These are phyloP conservation scores for Philonicus albiceps DNA, from an alignment of 2,888 invertebrate species.

Conservation along the genomic window DNA sequence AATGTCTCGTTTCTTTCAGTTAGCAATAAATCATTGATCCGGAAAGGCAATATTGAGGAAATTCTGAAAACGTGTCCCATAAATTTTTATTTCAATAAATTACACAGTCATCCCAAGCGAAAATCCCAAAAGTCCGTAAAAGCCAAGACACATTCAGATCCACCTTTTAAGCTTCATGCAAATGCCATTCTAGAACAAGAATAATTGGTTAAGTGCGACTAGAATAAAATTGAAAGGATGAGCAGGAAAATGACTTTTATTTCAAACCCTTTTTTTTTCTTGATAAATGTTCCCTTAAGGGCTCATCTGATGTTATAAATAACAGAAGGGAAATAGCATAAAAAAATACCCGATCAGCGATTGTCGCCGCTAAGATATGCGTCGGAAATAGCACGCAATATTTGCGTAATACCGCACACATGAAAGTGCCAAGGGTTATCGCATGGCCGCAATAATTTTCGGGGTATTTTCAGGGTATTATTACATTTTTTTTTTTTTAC, in stretches of 20 bases:
- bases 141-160: not conserved
- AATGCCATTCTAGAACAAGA: not conserved
- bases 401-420: not conserved
- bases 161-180: not conserved
- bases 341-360: not conserved
- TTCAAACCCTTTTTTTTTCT: not conserved
- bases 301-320: slow-evolving; percentile 22
- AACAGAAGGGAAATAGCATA: not conserved
- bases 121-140: not conserved
- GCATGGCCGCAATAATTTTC: not conserved
- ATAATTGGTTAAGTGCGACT: slow-evolving; percentile 1
- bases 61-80: not conserved
- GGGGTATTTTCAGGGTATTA: not conserved
- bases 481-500: not conserved
- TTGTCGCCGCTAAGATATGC: not conserved
- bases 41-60: not conserved
- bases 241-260: not conserved
- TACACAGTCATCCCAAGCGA: not conserved
- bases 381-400: not conserved
- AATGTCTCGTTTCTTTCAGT: not conserved
- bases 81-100: slow-evolving; percentile 2
- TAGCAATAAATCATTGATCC: not conserved
- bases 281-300: not conserved
- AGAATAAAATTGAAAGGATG: not conserved
- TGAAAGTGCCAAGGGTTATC: slow-evolving; percentile 1